phyloP scores from a whole-genome alignment of 2,888 invertebrate genomes.

The Halocaridina rubra region DNA sequence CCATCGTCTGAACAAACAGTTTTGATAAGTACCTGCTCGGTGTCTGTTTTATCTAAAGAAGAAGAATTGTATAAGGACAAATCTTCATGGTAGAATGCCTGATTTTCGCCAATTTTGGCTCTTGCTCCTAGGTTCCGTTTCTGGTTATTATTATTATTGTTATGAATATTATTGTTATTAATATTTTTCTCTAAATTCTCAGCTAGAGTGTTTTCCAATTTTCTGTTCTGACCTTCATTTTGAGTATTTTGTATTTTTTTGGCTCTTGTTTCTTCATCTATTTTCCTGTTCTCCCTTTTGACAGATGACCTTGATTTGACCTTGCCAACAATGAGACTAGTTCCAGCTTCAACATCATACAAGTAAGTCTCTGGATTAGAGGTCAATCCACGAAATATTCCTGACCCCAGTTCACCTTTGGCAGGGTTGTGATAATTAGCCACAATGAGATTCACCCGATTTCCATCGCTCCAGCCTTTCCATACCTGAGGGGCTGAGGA shows the following conservation, averaged over 20 bases:
- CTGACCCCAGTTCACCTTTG: slow-evolving; percentile 78
- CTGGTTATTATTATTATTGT: not conserved
- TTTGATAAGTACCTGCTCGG: not conserved
- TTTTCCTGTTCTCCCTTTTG: not conserved
- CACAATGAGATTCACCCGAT: slow-evolving; percentile 78
- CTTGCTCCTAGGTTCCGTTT: not conserved
- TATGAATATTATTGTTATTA: not conserved
- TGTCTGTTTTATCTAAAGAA: not conserved
- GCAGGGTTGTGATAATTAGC: slow-evolving; percentile 77
- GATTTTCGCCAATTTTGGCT: not conserved
- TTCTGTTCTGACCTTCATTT: not conserved
- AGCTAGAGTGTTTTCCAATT: not conserved
- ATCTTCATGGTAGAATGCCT: slow-evolving; percentile 14
- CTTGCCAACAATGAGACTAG: not conserved
- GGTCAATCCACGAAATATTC: slow-evolving; percentile 76
- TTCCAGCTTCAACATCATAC: slow-evolving; percentile 64
- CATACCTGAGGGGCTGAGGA: slow-evolving; percentile 32
- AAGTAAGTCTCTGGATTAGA: slow-evolving; percentile 68
- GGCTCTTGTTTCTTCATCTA: not conserved
- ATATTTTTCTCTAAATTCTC: not conserved
- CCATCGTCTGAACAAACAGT: slow-evolving; percentile 31
- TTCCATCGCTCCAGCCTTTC: slow-evolving; percentile 76
- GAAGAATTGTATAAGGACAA: not conserved
- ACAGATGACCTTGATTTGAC: not conserved
- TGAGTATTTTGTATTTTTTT: not conserved